Evolutionary conservation across 2,797 vertebrate species (phyloP), one percentile per base, ranked within the genome.

Genomic region (Peromyscus eremicus): DNA sequence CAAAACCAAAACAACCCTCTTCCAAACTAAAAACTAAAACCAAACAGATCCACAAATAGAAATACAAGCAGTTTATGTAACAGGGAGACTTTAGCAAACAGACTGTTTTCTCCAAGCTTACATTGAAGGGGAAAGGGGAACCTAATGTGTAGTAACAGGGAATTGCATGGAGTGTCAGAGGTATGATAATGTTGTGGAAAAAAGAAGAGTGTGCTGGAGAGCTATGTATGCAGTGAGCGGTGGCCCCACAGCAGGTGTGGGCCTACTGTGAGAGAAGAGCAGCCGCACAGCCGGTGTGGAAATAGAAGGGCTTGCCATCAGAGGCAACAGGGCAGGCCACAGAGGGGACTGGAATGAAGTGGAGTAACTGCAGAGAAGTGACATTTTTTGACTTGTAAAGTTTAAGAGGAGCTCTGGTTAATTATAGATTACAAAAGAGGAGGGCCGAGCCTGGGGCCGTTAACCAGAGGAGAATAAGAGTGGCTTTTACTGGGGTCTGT

Each of bases 121-220:
- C 11, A 0, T 1, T 32, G 13, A 57, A 1, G 14, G 37, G 21
- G 1, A 19, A 34, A 52, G 9, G 2, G 76, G 5, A 29, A 9
- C 32, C 0, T 25, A 23, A 5, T 4, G 0, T 0, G 1, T 7
- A 13, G 10, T 7, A 55, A 37, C 37, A 57, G 34, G n/a, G 62
- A 23, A 34, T 8, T 11, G 5, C 16, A 9, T 6, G 0, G 79
- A 1, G 0, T 37, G 25, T 49, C 82, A 32, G 62, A 32, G 29
- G 71, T 0, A 1, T 32, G 17, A 4, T 5, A 11, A 14, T 7
- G 16, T 55, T 96, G 96, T 84, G 37, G 73, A 82, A 13, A 21
- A 43, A 66, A n/a, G 14, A 40, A 12, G 13, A 7, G 32, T 60
- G 19, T 0, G 14, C 1, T 2, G 0, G 5, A 81, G 60, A 52